phyloP scores from a whole-genome alignment of 2,888 invertebrate genomes.

The Pteria penguin region DNA sequence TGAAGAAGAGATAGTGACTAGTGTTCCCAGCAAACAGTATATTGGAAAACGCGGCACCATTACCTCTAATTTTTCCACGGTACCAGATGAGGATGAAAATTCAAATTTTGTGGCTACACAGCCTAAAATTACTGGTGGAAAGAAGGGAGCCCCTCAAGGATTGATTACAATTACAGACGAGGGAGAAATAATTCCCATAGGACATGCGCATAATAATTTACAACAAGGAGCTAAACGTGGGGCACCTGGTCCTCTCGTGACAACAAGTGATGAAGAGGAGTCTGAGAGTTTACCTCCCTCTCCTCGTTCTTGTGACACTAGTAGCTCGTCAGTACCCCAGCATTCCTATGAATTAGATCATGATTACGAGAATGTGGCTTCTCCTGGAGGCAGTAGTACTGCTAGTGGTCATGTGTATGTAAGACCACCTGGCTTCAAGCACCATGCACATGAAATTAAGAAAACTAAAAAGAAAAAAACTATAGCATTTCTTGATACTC shows the following conservation, averaged over 20 bases:
- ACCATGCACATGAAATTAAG: conserved; percentile 77
- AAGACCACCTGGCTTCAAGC: conserved; percentile 76
- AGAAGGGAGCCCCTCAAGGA: conserved; percentile 26
- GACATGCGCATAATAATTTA: neutral
- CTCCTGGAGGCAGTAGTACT: conserved; percentile 76
- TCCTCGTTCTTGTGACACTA: conserved; percentile 32
- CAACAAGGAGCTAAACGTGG: conserved; percentile 56
- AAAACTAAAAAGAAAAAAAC: conserved; percentile 74
- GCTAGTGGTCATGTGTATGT: conserved; percentile 78
- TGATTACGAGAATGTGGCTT: conserved; percentile 75
- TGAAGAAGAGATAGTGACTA: neutral
- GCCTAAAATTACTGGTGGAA: conserved; percentile 33
- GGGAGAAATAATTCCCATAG: neutral
- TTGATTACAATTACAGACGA: conserved; percentile 22
- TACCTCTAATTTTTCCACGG: neutral
- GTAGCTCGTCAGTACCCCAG: conserved; percentile 35
- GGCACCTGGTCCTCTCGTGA: conserved; percentile 65
- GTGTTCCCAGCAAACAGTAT: neutral
- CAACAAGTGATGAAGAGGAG: conserved; percentile 67
- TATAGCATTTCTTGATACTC: conserved; percentile 55
- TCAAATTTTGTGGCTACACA: neutral
- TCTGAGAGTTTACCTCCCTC: conserved; percentile 34
- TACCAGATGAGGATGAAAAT: neutral
- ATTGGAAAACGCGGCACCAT: neutral
- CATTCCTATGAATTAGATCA: conserved; percentile 72